Conservation (phyloP, 2,888 invertebrate genomes). For the Drosophila aldrichi region DNA sequence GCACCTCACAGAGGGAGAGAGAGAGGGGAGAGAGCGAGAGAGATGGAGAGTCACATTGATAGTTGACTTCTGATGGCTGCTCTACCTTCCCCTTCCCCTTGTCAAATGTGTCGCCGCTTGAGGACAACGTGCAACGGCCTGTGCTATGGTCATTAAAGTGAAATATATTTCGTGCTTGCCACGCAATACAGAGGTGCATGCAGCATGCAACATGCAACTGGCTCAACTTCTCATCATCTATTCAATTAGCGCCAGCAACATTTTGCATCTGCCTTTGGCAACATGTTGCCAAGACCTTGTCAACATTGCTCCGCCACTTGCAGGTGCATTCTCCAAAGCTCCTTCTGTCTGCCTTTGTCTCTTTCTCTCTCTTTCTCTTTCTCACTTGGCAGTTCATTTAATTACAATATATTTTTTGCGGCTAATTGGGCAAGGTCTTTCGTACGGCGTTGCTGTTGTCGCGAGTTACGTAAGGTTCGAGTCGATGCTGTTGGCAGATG, state of each 20-base stretch:
- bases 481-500: slow-evolving; percentile 18
- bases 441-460: slow-evolving; percentile 13
- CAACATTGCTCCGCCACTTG: slow-evolving; percentile 26
- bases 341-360: slow-evolving; percentile 1
- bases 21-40: background rate
- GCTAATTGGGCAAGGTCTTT: slow-evolving; percentile 78
- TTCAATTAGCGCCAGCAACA: slow-evolving; percentile 42
- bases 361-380: slow-evolving; percentile 3
- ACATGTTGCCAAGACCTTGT: slow-evolving; percentile 43
- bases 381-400: slow-evolving; percentile 36
- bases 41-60: slow-evolving; percentile 15
- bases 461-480: slow-evolving; percentile 30
- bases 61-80: background rate
- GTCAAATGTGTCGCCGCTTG: slow-evolving; percentile 50
- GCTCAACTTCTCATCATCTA: background rate
- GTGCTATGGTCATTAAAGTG: slow-evolving; percentile 24
- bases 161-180: slow-evolving; percentile 42
- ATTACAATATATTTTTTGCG: slow-evolving; percentile 35
- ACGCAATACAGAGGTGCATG: slow-evolving; percentile 37
- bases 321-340: slow-evolving; percentile 18
- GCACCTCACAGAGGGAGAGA: background rate
- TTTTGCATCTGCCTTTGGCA: slow-evolving; percentile 44
- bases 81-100: slow-evolving; percentile 9
- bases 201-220: background rate
- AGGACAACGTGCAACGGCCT: slow-evolving; percentile 13